phyloP scores from a whole-genome alignment of 1,140 invertebrate species.

The Cherax destructor region DNA sequence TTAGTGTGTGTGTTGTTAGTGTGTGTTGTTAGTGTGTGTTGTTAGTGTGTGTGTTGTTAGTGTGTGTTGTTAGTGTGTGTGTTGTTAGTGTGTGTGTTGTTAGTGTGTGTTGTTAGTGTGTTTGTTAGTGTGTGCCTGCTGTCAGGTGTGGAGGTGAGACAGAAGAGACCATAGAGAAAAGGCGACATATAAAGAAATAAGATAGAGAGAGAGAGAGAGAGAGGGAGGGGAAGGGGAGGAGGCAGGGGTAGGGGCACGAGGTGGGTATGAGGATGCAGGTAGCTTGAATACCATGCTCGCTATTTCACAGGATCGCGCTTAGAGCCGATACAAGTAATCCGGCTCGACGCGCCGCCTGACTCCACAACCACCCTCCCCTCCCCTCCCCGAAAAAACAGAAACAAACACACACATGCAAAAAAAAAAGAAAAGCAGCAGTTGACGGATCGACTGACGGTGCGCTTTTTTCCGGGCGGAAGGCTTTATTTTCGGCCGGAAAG shows the following conservation, averaged over 20 bases:
- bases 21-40: no score
- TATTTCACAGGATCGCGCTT: constrained; percentile 11
- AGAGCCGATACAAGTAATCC: background rate
- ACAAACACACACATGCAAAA: background rate
- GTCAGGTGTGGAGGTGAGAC: no score
- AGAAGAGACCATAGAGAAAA: no score
- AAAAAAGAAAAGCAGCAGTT: background rate
- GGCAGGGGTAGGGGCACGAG: background rate
- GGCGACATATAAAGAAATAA: no score
- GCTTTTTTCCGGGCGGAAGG: background rate
- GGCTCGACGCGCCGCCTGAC: background rate
- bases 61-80: no score
- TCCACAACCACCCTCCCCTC: background rate
- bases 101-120: no score
- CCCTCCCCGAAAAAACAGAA: background rate
- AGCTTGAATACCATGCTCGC: constrained; percentile 3
- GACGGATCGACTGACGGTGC: background rate
- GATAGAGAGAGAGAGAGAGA: background rate
- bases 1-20: no score
- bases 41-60: no score
- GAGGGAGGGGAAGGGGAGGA: no score
- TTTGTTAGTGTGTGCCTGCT: no score
- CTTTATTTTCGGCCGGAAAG: background rate
- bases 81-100: no score
- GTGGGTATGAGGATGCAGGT: background rate